Percentiles rank a stretch among this genome's conserved stretches.
These are phyloP conservation scores for Tridacna gigas DNA, from an alignment of 2,888 invertebrate species.

Conservation along the genomic window DNA sequence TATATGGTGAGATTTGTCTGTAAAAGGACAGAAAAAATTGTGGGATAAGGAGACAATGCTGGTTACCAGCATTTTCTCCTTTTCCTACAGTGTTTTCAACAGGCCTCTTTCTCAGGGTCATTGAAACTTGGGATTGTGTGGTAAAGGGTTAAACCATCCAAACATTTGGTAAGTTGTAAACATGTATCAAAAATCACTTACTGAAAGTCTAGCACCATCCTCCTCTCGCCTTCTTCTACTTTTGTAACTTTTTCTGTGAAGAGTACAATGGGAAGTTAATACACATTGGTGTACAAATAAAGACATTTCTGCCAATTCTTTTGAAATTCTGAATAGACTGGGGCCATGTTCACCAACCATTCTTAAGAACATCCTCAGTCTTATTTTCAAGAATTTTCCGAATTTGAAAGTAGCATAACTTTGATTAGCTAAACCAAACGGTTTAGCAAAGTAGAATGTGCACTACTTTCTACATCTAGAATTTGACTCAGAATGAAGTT, in stretches of 20 bases:
- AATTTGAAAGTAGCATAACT: no score
- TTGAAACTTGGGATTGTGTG: neutral
- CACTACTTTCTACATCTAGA: no score
- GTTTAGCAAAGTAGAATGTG: no score
- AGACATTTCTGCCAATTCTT: no score
- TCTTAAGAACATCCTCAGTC: no score
- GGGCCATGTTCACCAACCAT: no score
- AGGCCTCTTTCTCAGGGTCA: neutral
- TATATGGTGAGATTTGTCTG: no score
- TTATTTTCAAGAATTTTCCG: no score
- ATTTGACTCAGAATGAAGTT: no score
- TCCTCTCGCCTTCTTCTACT: constrained; percentile 74
- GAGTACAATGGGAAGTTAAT: constrained; percentile 16
- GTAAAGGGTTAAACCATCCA: neutral
- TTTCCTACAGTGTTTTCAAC: neutral
- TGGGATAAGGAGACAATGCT: neutral
- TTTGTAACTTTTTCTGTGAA: constrained; percentile 70
- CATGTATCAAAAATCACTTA: constrained; percentile 19
- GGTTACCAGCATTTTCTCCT: neutral
- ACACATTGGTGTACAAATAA: neutral
- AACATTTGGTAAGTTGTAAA: neutral
- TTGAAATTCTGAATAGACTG: no score
- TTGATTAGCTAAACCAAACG: no score
- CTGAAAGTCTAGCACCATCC: constrained; percentile 69
- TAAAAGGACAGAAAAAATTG: constrained; percentile 1